Base-by-base conservation (phyloP, 2,113 vertebrate species). In the Channa argus region DNA sequence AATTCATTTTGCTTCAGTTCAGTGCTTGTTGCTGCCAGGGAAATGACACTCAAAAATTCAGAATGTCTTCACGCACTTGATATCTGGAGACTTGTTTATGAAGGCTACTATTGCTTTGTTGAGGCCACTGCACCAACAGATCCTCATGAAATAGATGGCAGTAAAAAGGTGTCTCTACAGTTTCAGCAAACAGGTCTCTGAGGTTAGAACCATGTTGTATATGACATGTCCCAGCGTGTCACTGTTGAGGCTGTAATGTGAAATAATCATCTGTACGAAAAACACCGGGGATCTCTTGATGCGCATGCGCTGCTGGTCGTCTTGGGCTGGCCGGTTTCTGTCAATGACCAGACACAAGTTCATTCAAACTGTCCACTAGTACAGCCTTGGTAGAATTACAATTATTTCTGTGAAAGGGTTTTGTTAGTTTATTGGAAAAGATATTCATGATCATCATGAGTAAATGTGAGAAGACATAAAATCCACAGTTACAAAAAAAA, bases 191-290 rank as follows among this genome's bases (percentile, higher is more conserved):
- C 67, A 80, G 84, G 75, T 79, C 74, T 89, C 79, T 84, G 83
- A 79, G 83, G 82, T 88, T 71, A 87, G 80, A 83, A 76, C 74
- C 53, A 14, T 60, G 52, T 74, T 65, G 11, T 49, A 47, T 65
- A 39, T 80, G 12, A n/a, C 60, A 45, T 12, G 82, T 71, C 49
- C 15, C 5, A 2, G 37, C 0, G 0, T 5, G 71, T 92, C 89
- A 92, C 68, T 90, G 89, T 56, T 93, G 94, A 50, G 93, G 55
- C 70, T 94, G 86, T 14, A 95, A 86, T 0, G 95, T 95, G 78
- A 99, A 98, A 84, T 95, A 96, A 82, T 99, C 97, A 41, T 99
- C 96, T 38, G 97, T 97, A 77, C 91, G 95, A 86, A 99, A 99
- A 70, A 99, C 95, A n/a, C 81, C 79, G 2, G 96, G 96, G 61